phyloP scores from a whole-genome alignment of 2,888 invertebrate species.

The Monoplex corrugatus region DNA sequence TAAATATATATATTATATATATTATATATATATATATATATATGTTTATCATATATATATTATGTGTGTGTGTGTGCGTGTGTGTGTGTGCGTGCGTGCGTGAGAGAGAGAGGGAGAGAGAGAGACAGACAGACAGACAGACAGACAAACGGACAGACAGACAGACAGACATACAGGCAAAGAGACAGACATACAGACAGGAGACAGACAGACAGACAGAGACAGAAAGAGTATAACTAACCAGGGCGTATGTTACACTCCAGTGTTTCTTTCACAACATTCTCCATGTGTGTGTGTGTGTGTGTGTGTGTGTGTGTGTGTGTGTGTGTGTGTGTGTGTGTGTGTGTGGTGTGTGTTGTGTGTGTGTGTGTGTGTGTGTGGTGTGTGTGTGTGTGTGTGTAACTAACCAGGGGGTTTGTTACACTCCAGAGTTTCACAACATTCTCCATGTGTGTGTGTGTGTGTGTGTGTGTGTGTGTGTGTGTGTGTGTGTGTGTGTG shows the following conservation, averaged over 20 bases:
- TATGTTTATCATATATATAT: neutral
- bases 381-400: neutral
- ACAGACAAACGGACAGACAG: neutral
- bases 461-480: too few species aligned
- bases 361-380: too few species aligned
- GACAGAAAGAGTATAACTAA: neutral
- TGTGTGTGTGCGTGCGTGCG: too few species aligned
- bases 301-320: too few species aligned
- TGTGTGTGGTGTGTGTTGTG: too few species aligned
- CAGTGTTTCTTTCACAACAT: conserved; percentile 68
- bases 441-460: conserved; percentile 61
- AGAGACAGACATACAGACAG: neutral
- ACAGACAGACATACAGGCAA: neutral
- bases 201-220: neutral
- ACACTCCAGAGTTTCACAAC: conserved; percentile 68
- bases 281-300: conserved; percentile 59
- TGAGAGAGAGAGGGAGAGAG: neutral
- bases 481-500: too few species aligned
- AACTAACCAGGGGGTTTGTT: neutral
- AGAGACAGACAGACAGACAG: neutral
- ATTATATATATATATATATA: neutral
- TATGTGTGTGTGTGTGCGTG: too few species aligned
- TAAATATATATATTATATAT: neutral
- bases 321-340: too few species aligned
- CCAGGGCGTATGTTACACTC: conserved; percentile 56